Evolutionary conservation across 2,113 vertebrate species (phyloP).

Genomic region (Podilymbus podiceps): DNA sequence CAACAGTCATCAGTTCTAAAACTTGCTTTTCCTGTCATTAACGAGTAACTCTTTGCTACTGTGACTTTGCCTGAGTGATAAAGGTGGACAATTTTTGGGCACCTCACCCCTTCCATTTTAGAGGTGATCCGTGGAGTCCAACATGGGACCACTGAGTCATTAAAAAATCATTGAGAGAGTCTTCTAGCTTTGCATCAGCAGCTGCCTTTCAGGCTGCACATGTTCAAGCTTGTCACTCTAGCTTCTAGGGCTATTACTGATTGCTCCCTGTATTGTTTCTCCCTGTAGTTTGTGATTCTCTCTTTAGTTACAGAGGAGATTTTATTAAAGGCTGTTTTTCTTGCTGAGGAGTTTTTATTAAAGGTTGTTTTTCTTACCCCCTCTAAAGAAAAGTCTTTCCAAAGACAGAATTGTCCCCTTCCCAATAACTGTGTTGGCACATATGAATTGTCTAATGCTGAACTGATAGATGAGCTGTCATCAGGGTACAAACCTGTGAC

Average conservation of each 20-base stretch:
- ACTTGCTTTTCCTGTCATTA: not conserved
- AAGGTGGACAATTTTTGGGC: not conserved
- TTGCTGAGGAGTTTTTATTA: slow-evolving; percentile 28
- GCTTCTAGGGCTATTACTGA: not conserved
- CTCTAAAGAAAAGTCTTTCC: not conserved
- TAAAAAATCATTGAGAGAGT: not conserved
- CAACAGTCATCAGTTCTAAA: not conserved
- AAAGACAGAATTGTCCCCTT: not conserved
- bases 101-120: not conserved
- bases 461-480: slow-evolving; percentile 13
- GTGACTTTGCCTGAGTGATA: not conserved
- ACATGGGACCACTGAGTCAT: not conserved
- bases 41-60: not conserved
- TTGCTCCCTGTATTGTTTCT: not conserved
- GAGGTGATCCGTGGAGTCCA: not conserved
- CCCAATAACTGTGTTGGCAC: not conserved
- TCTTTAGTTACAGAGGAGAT: slow-evolving; percentile 24
- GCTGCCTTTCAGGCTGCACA: not conserved
- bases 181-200: not conserved
- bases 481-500: not conserved
- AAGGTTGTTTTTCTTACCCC: slow-evolving; percentile 27
- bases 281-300: not conserved
- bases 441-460: slow-evolving; percentile 13
- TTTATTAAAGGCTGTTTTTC: slow-evolving; percentile 42
- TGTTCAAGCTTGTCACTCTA: not conserved